A percentile compares a stretch with the other conserved stretches of the same genome.
These are phyloP conservation scores for Syngnathus scovelli DNA, from an alignment of 2,113 vertebrate genomes.

Conservation along the genomic window DNA sequence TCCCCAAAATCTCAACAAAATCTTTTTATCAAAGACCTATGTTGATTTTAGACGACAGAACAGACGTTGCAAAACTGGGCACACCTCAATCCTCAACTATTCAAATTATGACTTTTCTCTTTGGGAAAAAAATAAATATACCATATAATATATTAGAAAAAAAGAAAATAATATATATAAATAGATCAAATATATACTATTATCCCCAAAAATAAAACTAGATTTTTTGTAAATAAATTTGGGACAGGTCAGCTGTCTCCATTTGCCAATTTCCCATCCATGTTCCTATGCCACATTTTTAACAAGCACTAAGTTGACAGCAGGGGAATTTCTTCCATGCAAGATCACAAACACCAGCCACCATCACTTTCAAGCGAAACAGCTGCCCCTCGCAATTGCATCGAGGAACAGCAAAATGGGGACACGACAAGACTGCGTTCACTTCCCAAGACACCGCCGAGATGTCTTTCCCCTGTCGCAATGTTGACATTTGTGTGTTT, in stretches of 20 bases:
- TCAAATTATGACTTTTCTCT: not conserved
- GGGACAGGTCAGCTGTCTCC: not conserved
- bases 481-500: conserved; percentile 13
- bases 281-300: conserved; percentile 1
- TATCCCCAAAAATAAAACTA: too few relatives aligned
- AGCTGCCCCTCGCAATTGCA: conserved; percentile 14
- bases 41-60: not conserved
- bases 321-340: not conserved
- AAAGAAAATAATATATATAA: too few relatives aligned
- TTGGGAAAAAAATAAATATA: too few relatives aligned
- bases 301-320: conserved; percentile 11
- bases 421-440: not conserved
- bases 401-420: conserved; percentile 11
- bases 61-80: not conserved
- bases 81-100: not conserved
- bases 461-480: not conserved
- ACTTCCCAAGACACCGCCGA: not conserved
- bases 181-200: not conserved
- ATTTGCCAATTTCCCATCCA: not conserved
- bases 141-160: too few relatives aligned
- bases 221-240: not conserved
- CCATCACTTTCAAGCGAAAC: not conserved
- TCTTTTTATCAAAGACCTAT: not conserved
- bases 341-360: conserved; percentile 7
- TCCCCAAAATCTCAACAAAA: not conserved